These are phyloP conservation scores for Thryonomys swinderianus DNA, from an alignment of 2,113 vertebrate species.

Conservation along the genomic window DNA sequence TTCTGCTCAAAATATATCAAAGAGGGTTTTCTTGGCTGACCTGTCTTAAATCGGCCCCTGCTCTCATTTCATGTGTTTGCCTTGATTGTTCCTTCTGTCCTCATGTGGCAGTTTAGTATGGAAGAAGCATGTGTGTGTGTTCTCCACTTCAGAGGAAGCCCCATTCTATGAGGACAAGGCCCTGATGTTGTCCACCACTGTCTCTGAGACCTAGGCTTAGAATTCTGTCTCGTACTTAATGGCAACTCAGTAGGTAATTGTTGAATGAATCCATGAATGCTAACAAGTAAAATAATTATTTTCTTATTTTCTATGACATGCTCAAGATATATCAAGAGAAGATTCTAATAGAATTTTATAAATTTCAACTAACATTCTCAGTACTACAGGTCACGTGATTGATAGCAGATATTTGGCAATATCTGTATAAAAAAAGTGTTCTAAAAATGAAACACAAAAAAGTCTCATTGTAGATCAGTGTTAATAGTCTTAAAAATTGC, in stretches of 20 bases:
- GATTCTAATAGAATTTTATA: neutral
- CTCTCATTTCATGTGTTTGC: neutral
- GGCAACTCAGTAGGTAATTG: neutral
- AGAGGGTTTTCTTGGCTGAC: neutral
- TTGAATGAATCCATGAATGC: slow-evolving; percentile 5
- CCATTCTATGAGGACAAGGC: neutral
- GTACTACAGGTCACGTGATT: neutral
- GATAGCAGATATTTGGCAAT: neutral
- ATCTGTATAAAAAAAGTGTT: neutral
- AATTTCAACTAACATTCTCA: neutral
- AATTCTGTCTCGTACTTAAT: neutral
- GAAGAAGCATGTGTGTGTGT: neutral
- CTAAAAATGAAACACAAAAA: slow-evolving; percentile 45
- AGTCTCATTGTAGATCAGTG: neutral
- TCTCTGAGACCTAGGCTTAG: neutral
- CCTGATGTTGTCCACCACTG: slow-evolving; percentile 10
- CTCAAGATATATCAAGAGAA: neutral
- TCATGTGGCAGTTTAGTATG: neutral
- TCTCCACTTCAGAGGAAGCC: neutral
- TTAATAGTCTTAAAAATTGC: neutral
- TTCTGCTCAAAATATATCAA: slow-evolving; percentile 44
- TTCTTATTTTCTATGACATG: neutral
- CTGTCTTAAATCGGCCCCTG: neutral
- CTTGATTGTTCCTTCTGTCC: neutral
- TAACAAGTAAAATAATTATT: neutral